Percentiles rank a stretch among this genome's conserved stretches.
phyloP scores from a whole-genome alignment of 2,888 invertebrate species.

The Bembecia ichneumoniformis region DNA sequence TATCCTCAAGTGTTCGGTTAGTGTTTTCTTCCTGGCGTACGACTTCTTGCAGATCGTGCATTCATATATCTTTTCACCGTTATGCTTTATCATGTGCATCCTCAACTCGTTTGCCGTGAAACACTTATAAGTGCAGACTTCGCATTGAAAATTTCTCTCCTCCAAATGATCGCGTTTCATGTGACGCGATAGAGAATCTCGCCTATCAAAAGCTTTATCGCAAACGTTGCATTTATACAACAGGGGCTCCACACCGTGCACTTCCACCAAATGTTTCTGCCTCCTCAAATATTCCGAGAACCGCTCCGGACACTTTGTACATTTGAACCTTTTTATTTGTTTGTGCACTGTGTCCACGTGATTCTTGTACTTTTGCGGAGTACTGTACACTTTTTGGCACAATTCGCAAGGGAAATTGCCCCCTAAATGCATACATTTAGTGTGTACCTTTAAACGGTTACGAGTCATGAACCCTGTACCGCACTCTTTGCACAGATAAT shows the following conservation, averaged over 20 bases:
- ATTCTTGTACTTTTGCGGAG: slow-evolving; percentile 40
- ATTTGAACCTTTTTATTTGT: slow-evolving; percentile 41
- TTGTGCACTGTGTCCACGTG: slow-evolving; percentile 43
- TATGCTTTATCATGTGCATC: slow-evolving; percentile 48
- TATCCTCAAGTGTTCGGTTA: slow-evolving; percentile 52
- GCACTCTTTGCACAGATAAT: slow-evolving; percentile 51
- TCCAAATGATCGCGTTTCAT: slow-evolving; percentile 8
- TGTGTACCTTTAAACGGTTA: slow-evolving; percentile 44
- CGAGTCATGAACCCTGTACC: slow-evolving; percentile 51
- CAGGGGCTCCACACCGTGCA: slow-evolving; percentile 38
- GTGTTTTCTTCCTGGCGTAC: slow-evolving; percentile 47
- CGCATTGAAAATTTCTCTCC: slow-evolving; percentile 8
- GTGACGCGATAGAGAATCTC: slow-evolving; percentile 21
- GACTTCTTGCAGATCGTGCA: slow-evolving; percentile 54
- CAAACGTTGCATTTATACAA: slow-evolving; percentile 50
- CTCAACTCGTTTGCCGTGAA: slow-evolving; percentile 40
- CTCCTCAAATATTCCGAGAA: slow-evolving; percentile 46
- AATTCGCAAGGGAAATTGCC: slow-evolving; percentile 36
- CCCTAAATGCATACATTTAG: slow-evolving; percentile 36
- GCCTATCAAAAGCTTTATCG: slow-evolving; percentile 31
- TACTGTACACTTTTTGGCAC: slow-evolving; percentile 41
- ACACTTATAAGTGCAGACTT: slow-evolving; percentile 7
- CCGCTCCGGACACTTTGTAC: slow-evolving; percentile 41
- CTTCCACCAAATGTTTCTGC: slow-evolving; percentile 46
- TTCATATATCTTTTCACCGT: slow-evolving; percentile 37